Evolutionary conservation across 2,113 vertebrate species (phyloP).

Genomic region (Prietella phreatophila): DNA sequence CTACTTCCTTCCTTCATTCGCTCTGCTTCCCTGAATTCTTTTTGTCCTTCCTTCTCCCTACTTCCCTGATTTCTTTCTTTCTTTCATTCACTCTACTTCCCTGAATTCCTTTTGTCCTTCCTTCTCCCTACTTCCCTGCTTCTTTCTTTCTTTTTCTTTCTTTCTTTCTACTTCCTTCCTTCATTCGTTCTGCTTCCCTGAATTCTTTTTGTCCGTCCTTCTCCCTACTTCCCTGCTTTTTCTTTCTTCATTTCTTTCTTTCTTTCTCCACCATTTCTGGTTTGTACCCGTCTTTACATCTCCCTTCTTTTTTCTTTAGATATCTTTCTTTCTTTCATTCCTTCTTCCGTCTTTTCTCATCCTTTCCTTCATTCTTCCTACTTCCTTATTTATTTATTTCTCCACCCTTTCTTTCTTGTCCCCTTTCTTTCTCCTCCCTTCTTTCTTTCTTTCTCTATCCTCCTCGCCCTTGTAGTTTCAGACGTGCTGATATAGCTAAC

Average conservation of each 20-base stretch:
- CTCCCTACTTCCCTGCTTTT: background rate
- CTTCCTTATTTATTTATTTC: background rate
- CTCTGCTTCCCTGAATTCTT: no score
- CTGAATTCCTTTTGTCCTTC: no score
- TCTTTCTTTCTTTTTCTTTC: background rate
- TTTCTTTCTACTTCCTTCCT: background rate
- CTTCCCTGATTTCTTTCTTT: no score
- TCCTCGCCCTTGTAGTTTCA: no score
- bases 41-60: no score
- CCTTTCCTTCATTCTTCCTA: background rate
- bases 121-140: no score
- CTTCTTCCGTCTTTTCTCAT: background rate
- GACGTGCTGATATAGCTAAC: no score
- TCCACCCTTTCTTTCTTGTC: background rate
- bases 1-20: background rate
- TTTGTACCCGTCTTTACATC: no score
- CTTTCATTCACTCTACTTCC: no score
- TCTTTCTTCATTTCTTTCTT: background rate
- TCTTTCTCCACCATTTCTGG: background rate
- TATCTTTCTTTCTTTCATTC: background rate
- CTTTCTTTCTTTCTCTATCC: no score
- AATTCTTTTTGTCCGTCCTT: background rate
- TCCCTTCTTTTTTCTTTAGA: accelerated
- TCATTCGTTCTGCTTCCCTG: background rate
- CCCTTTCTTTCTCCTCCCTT: background rate